phyloP scores from a whole-genome alignment of 2,888 invertebrate species.

The Lasioglossum lativentre region DNA sequence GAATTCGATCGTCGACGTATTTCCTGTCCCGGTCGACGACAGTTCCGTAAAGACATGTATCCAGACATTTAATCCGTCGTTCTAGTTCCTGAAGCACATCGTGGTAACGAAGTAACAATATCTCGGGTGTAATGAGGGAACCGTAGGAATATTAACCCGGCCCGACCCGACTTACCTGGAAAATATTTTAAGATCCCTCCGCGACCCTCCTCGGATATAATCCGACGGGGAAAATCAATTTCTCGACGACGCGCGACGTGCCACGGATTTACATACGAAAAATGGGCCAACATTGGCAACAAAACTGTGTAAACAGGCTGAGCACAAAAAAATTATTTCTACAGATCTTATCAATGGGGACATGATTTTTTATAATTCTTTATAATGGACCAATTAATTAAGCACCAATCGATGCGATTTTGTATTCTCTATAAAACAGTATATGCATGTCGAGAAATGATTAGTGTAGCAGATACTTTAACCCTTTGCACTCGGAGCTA shows the following conservation, averaged over 20 bases:
- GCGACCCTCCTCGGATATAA: conserved; percentile 4
- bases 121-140: conserved; percentile 27
- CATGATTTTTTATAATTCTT: no score
- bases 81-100: conserved; percentile 43
- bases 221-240: conserved; percentile 20
- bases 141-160: conserved; percentile 47
- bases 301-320: no score
- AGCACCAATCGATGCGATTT: no score
- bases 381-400: no score
- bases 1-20: conserved; percentile 32
- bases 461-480: no score
- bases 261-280: conserved; percentile 15
- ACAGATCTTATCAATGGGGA: no score
- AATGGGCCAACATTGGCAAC: no score
- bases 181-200: conserved; percentile 44
- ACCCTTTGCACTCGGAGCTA: no score
- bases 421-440: no score
- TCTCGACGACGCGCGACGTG: background rate
- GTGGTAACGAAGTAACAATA: conserved; percentile 31
- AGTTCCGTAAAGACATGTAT: conserved; percentile 33
- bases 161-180: conserved; percentile 5
- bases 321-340: no score
- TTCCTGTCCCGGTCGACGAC: background rate
- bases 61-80: conserved; percentile 46
- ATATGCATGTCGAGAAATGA: no score